Conservation (phyloP, 2,888 invertebrate species). For the Pseudanteris insignis region DNA sequence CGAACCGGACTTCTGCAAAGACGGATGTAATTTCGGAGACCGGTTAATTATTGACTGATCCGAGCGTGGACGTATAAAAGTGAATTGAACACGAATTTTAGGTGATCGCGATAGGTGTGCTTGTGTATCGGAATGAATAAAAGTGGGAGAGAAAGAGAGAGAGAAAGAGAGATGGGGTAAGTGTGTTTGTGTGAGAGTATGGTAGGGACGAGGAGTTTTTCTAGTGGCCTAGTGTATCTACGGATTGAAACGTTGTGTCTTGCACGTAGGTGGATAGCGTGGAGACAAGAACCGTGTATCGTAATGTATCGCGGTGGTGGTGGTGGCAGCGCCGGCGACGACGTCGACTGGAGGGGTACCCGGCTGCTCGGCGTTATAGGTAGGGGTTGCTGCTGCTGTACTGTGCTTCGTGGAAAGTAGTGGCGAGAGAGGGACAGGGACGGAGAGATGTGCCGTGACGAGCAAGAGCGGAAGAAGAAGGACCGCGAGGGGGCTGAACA, state of each 20-base stretch:
- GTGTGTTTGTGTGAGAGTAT: too few relatives aligned
- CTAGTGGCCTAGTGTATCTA: constrained; percentile 53
- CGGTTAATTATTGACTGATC: constrained; percentile 22
- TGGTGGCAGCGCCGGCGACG: constrained; percentile 52
- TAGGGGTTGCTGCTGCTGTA: constrained; percentile 53
- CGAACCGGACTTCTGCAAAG: constrained; percentile 27
- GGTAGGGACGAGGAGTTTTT: constrained; percentile 45
- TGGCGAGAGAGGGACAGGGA: constrained; percentile 47
- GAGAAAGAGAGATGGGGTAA: constrained; percentile 18
- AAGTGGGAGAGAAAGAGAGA: constrained; percentile 34
- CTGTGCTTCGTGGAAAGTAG: constrained; percentile 47
- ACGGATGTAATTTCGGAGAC: constrained; percentile 18
- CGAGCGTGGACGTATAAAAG: constrained; percentile 8
- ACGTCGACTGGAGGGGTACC: constrained; percentile 55
- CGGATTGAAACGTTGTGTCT: constrained; percentile 56
- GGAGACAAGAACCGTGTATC: constrained; percentile 63
- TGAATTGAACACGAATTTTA: not conserved
- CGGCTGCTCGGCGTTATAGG: constrained; percentile 49
- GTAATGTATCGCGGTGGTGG: constrained; percentile 63
- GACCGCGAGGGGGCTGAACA: constrained; percentile 31
- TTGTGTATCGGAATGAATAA: constrained; percentile 4
- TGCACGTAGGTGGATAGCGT: constrained; percentile 59
- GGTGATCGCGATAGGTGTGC: constrained; percentile 13
- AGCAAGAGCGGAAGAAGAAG: constrained; percentile 43
- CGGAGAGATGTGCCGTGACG: constrained; percentile 47